Base-by-base conservation (phyloP, 2,797 vertebrate genomes). In the Microtus californicus region DNA sequence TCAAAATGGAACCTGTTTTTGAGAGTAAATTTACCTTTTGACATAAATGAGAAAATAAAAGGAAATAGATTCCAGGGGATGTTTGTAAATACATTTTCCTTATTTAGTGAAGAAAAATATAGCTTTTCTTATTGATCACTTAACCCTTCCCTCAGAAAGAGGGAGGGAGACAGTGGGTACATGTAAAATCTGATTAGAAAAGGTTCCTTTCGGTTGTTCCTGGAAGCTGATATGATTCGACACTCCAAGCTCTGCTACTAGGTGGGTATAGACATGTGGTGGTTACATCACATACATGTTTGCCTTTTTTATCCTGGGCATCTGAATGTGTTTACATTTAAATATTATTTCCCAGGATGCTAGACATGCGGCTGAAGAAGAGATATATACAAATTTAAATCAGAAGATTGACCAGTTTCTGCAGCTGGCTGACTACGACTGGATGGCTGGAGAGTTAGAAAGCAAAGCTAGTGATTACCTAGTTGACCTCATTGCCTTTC, bases 381-480 rank as follows among this genome's bases (percentile, higher is more conserved):
- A 99, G 98, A 99, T 99, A 98, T 99, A 99, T 98, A 99, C 99
- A 43, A 99, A 99, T 91, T 98, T 99, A 14, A 99, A 99, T 96
- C 99, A 99, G 96, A 99, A 99, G 98, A 99, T 99, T 12, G 99
- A 99, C 97, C 99, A 99, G 98, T 99, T 99, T 98, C 97, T 99
- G 97, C 99, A 99, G 98, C 98, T 99, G 98, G 99, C 99, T 0
- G 99, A 99, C 92, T 99, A 99, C 0, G 99, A 99, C 97, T 99
- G 99, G 99, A 99, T 98, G 98, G 98, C 98, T 0, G 97, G 96
- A 40, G 99, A 99, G 61, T 98, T 98, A 0, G 98, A 98, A 74
- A 98, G 97, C 80, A 95, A 98, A 93, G 98, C 98, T 95, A 99
- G 99, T 0, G 99, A 99, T 97, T 99, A 99, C 98, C 98, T 99